Base-by-base conservation (phyloP, 64 coral and sea anemone species). In the Platygyra sinensis region DNA sequence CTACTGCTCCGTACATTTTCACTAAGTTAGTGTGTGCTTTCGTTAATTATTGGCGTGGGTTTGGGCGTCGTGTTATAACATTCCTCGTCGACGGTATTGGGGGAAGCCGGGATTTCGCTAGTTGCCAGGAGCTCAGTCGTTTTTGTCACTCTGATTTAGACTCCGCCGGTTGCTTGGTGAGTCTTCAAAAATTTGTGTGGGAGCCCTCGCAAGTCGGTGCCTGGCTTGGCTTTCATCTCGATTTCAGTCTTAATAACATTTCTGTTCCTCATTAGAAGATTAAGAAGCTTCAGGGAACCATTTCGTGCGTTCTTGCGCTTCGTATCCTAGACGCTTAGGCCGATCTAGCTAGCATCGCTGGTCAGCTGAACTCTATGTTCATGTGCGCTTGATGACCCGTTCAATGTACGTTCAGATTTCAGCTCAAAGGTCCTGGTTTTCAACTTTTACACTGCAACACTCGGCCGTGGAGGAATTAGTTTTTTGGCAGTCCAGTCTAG, bases 11-110 rank as follows among this genome's bases (percentile, higher is more conserved):
- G 0, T n/a, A 86, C 73, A 80, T 91, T 91, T 95, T 91, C 49
- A 95, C 83, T n/a, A n/a, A n/a, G n/a, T 32, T 95, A 54, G 62
- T 95, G 69, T 52, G 84, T 72, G 15, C 67, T 20, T 78, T 96
- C 7, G 54, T 91, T 61, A 33, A 61, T 10, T 88, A 89, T 73
- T 96, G 89, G 85, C 73, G 85, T 4, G 67, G 52, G 1, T 39
- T 79, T 4, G 67, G 94, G 22, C 28, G 88, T 67, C 89, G 78
- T n/a, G n/a, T 92, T 22, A 78, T 96, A 17, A 28, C 87, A 2
- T 91, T 76, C 22, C 50, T 87, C 24, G 83, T 88, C 52, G 84
- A 95, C 79, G 78, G 85, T 67, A 88, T 87, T 80, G 82, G 89
- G 31, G 84, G 89, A n/a, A 36, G 33, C 33, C 33, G 1, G 33